Base-by-base conservation (phyloP, 1,140 invertebrate species). In the Nasonia giraulti region DNA sequence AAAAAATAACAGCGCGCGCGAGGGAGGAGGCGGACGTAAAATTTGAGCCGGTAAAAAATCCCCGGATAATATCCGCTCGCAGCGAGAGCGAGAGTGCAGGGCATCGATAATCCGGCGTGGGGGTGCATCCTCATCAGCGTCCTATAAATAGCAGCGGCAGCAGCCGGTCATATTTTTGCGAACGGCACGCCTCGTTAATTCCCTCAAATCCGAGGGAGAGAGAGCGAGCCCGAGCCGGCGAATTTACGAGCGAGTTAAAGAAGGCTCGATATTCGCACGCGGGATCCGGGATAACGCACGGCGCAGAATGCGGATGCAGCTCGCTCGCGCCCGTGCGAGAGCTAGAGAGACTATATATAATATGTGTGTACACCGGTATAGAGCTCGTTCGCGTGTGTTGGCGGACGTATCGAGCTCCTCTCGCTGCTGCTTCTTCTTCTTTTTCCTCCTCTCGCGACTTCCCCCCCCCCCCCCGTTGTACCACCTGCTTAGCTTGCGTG, bases 221-320 rank as follows among this genome's bases (percentile, higher is more conserved):
- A 6, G 71, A 62, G 27, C 27, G 33, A 37, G 33, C 33, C 33
- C 33, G 31, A 20, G 50, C 73, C 27, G 3, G 14, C 82, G 66
- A 78, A 83, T 83, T 83, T 83, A 79, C 77, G 68, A 71, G 75
- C 68, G 82, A 73, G 44, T 55, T 50, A 62, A 84, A 71, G 82
- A 79, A 79, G 76, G 17, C 44, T 44, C 75, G 77, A 79, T 80
- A 73, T 68, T 66, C 78, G 33, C 55, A 62, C 44, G 79, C 40
- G 80, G 81, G 82, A 82, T 86, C 80, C 76, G 81, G 76, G 71
- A 83, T 83, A 86, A 80, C 69, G 77, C 85, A 75, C 68, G 81
- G 71, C 71, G 14, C 74, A 90, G 88, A 89, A 90, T 88, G 88
- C 89, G 87, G 87, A 89, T 88, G 86, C 87, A 17, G 55, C 62